Conservation (phyloP, 1,140 invertebrate species). For the Dendrolimus kikuchii region DNA sequence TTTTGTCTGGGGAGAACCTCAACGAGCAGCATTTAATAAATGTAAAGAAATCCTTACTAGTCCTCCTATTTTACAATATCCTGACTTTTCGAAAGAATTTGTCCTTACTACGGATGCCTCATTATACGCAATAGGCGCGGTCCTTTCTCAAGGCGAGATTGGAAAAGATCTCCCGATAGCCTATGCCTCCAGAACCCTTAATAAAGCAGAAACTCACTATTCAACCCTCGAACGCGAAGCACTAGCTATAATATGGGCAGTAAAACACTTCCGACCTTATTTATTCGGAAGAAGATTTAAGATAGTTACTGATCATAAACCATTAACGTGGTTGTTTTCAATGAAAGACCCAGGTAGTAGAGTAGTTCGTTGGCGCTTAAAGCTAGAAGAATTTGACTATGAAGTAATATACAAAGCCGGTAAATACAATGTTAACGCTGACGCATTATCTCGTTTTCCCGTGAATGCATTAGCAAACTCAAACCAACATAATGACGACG, state of each 20-base stretch:
- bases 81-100: constrained; percentile 7
- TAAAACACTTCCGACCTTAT: constrained; percentile 5
- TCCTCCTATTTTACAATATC: constrained; percentile 12
- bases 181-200: constrained; percentile 10
- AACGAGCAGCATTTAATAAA: too few relatives aligned
- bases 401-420: constrained; percentile 12
- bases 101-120: constrained; percentile 4
- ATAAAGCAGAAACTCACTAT: constrained; percentile 12
- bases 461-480: too few relatives aligned
- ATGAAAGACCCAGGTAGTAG: constrained; percentile 6
- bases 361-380: constrained; percentile 10
- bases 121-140: neutral
- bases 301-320: constrained; percentile 5
- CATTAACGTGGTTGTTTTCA: constrained; percentile 7
- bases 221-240: constrained; percentile 2
- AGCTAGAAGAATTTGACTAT: constrained; percentile 12
- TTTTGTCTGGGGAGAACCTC: too few relatives aligned
- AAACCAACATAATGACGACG: too few relatives aligned
- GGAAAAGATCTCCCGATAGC: constrained; percentile 10
- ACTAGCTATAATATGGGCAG: constrained; percentile 6
- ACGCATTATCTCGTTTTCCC: constrained; percentile 12
- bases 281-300: constrained; percentile 9
- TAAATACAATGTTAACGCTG: constrained; percentile 10
- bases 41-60: constrained; percentile 12
- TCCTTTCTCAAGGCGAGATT: constrained; percentile 10